Conservation (phyloP, 1,140 invertebrate species). For the Aphidius ervi region DNA sequence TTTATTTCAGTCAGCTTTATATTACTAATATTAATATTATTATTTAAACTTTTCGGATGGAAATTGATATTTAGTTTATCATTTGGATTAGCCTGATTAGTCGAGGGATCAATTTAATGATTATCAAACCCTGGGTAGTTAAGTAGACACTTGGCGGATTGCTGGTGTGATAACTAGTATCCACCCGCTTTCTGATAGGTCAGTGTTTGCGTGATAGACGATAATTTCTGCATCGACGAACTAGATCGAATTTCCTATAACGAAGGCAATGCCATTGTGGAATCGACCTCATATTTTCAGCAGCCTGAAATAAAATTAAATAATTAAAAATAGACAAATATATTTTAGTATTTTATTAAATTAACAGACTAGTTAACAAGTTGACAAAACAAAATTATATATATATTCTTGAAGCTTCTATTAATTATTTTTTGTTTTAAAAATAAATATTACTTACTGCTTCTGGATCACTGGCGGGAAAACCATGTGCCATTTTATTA, state of each 20-base stretch:
- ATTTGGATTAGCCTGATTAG: conserved; percentile 1
- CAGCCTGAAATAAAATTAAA: conserved; percentile 30
- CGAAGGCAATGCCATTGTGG: conserved; percentile 77
- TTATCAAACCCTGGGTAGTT: conserved; percentile 18
- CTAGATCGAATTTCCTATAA: conserved; percentile 70
- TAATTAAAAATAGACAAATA: too few relatives aligned
- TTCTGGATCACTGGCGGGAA: conserved; percentile 42
- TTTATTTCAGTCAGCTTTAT: too few relatives aligned
- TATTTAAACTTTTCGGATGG: neutral
- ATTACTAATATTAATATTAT: neutral
- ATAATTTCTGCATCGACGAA: conserved; percentile 66
- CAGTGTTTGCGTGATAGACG: conserved; percentile 52
- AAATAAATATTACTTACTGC: conserved; percentile 36
- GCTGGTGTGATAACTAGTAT: conserved; percentile 12
- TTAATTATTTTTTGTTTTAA: too few relatives aligned
- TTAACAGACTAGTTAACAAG: too few relatives aligned
- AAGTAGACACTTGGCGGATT: conserved; percentile 25
- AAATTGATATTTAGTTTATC: neutral
- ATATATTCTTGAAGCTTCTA: too few relatives aligned
- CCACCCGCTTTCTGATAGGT: conserved; percentile 25
- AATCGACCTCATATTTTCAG: conserved; percentile 63
- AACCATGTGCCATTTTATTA: conserved; percentile 27
- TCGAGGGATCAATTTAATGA: conserved; percentile 5
- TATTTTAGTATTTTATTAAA: too few relatives aligned
- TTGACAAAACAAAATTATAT: too few relatives aligned